Evolutionary conservation across 2,113 vertebrate genomes (phyloP), one percentile per base, ranked within the genome.

Genomic region (Chaenocephalus aceratus): DNA sequence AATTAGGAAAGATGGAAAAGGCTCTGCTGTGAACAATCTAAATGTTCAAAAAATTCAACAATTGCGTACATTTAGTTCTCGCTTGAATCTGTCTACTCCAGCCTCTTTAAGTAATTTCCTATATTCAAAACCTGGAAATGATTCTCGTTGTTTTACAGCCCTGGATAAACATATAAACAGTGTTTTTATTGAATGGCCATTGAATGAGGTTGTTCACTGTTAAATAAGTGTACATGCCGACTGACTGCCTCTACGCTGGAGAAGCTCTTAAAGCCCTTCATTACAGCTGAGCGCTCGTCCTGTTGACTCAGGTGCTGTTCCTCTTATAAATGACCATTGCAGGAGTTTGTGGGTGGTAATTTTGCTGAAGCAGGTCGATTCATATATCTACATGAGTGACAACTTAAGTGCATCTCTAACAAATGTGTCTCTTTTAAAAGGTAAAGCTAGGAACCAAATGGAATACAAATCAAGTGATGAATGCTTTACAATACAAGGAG

Each of bases 301-400:
- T 93, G 92, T 95, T 93, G 91, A 93, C 85, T 92, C 91, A 94
- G 93, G 91, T 94, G 92, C 74, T 65, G 36, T 59, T 86, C 59
- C 23, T 87, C 79, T 81, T 73, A 60, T 87, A 86, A 88, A 90
- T 84, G 86, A 83, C 61, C 79, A 67, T 51, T 59, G 23, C 82
- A 88, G 79, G 34, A 79, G 83, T 78, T 83, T 75, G 82, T 88
- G 89, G 89, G 76, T 86, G 92, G 83, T 71, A 75, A 69, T 85
- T 86, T 70, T 76, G 73, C 71, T 36, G 12, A 63, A 60, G 57
- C 12, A 14, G 49, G 66, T 68, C 26, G 18, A 76, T 83, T 84
- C 58, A 91, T 92, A 79, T 65, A 72, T 88, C 83, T 74, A 36
- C 66, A 48, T 88, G 71, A 83, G 59, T 72, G 72, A 82, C 74